Conservation (phyloP, 64 coral and sea anemone species). For the Pocillopora damicornis region DNA sequence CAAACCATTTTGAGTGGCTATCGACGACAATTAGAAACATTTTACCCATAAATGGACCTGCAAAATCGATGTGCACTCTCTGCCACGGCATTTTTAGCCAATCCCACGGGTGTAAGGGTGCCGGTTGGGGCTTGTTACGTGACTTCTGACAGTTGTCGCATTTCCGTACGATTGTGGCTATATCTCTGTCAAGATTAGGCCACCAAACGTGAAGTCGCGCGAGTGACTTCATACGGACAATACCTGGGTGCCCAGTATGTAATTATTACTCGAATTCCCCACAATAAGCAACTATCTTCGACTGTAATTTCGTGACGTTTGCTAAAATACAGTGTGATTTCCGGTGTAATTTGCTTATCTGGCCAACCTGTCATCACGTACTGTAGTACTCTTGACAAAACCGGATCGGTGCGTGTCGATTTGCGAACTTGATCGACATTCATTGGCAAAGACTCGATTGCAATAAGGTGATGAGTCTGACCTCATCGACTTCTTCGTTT, state of each 20-base stretch:
- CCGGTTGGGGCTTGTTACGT: no score
- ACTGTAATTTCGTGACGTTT: slow-evolving; percentile 55
- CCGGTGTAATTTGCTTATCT: not conserved
- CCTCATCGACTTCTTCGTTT: slow-evolving; percentile 16
- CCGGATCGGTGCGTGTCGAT: not conserved
- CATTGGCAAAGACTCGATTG: slow-evolving; percentile 19
- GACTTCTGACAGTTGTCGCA: no score
- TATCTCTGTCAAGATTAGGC: no score
- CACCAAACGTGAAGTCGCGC: not conserved
- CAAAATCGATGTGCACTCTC: no score
- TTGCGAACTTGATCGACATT: slow-evolving; percentile 22
- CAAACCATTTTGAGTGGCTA: no score
- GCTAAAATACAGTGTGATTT: slow-evolving; percentile 36
- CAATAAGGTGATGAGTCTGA: not conserved
- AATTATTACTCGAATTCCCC: slow-evolving; percentile 16
- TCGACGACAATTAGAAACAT: no score
- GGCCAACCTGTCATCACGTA: slow-evolving; percentile 18
- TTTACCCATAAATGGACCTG: no score
- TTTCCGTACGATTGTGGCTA: no score
- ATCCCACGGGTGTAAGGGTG: no score
- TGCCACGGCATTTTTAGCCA: no score
- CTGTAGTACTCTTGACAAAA: not conserved
- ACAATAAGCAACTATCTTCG: slow-evolving; percentile 51
- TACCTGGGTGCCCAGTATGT: slow-evolving; percentile 32
- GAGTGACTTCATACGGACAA: slow-evolving; percentile 43